Evolutionary conservation across 2,888 invertebrate species (phyloP).

Genomic region (Anagyrus pseudococci): DNA sequence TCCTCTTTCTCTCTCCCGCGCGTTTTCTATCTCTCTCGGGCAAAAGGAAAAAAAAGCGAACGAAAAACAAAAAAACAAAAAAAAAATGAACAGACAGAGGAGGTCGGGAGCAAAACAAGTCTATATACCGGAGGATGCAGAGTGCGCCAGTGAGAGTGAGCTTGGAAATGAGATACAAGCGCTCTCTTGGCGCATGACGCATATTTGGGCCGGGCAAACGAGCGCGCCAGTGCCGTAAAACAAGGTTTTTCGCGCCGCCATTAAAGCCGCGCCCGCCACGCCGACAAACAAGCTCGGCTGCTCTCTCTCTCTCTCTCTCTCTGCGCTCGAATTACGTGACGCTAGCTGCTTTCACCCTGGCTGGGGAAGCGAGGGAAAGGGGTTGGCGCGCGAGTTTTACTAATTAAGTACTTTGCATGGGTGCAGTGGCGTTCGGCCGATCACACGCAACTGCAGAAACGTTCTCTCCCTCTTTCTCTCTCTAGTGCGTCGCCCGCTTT

Average conservation of each 20-base stretch:
- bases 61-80: neutral
- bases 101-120: neutral
- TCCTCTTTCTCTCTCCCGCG: no score
- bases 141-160: neutral
- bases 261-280: conserved; percentile 3
- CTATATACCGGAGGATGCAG: neutral
- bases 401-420: conserved; percentile 32
- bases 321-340: no score
- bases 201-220: neutral
- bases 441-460: no score
- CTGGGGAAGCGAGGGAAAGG: neutral
- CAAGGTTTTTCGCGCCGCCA: conserved; percentile 22
- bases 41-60: neutral
- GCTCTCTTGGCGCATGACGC: neutral
- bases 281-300: conserved; percentile 3
- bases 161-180: neutral
- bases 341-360: no score
- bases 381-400: conserved; percentile 6
- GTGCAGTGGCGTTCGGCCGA: neutral
- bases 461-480: no score
- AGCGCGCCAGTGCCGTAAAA: conserved; percentile 18
- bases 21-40: no score
- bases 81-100: neutral
- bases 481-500: neutral
- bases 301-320: no score